Evolutionary conservation across 2,113 vertebrate species (phyloP).

Genomic region (Microcebus ravelobensis): DNA sequence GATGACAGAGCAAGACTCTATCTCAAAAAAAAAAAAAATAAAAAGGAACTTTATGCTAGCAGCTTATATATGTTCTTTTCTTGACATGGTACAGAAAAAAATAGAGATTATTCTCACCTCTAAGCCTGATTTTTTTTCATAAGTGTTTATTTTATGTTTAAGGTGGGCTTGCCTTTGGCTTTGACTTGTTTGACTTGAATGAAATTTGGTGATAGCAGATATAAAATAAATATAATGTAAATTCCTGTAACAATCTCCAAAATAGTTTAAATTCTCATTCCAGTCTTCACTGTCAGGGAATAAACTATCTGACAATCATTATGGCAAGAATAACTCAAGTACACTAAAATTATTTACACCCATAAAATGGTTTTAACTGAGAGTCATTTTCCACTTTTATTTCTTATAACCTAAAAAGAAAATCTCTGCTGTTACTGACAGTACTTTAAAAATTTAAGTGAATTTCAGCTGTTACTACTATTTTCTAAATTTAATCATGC

Average conservation of each 20-base stretch:
- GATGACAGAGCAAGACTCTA: too few relatives aligned
- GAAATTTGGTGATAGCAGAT: conserved; percentile 2
- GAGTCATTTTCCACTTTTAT: conserved; percentile 8
- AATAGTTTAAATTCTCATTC: not conserved
- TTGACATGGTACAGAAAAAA: not conserved
- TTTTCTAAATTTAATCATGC: conserved; percentile 4
- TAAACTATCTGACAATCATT: not conserved
- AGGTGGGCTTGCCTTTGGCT: not conserved
- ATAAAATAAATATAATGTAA: not conserved
- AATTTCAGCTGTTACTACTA: conserved; percentile 14
- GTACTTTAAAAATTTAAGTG: conserved; percentile 8
- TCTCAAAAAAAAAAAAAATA: too few relatives aligned
- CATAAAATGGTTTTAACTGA: not conserved
- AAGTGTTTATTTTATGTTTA: conserved; percentile 14
- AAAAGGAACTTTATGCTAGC: not conserved
- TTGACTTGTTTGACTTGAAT: conserved; percentile 49
- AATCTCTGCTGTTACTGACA: not conserved
- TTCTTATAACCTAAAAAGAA: conserved; percentile 13
- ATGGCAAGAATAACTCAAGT: conserved; percentile 13
- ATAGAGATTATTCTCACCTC: not conserved
- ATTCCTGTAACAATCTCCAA: not conserved
- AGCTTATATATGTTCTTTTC: not conserved
- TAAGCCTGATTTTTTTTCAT: not conserved
- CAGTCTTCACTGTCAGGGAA: not conserved
- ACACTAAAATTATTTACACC: not conserved